These are phyloP conservation scores for Drosophila maculinotata DNA, from an alignment of 2,888 invertebrate species.

Conservation along the genomic window DNA sequence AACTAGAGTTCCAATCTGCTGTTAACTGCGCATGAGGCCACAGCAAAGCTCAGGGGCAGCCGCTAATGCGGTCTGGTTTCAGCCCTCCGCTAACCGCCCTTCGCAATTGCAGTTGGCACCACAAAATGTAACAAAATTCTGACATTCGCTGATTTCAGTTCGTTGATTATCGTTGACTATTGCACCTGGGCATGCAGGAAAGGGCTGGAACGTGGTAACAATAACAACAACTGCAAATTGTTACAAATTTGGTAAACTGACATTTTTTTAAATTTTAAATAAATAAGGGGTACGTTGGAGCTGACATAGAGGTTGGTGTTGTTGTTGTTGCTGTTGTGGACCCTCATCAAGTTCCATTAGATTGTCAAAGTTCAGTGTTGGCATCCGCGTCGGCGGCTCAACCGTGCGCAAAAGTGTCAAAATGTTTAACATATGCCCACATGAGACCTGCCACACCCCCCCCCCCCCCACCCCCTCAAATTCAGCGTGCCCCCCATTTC, in stretches of 20 bases:
- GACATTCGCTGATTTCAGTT: constrained; percentile 57
- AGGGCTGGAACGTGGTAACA: neutral
- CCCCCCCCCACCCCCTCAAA: neutral
- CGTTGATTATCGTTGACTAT: constrained; percentile 50
- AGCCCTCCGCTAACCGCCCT: neutral
- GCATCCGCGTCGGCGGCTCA: constrained; percentile 45
- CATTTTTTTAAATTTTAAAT: constrained; percentile 52
- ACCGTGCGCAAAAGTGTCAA: constrained; percentile 76
- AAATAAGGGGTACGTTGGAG: constrained; percentile 39
- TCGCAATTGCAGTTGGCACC: constrained; percentile 22
- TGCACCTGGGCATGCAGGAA: constrained; percentile 20
- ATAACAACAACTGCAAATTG: constrained; percentile 47
- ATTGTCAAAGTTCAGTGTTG: constrained; percentile 63
- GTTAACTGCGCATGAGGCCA: constrained; percentile 39
- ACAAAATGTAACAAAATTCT: constrained; percentile 39
- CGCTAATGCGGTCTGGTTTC: constrained; percentile 60
- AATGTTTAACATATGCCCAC: constrained; percentile 79
- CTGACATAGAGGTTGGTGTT: neutral
- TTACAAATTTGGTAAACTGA: constrained; percentile 46
- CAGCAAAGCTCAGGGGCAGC: constrained; percentile 64
- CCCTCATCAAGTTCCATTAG: constrained; percentile 71
- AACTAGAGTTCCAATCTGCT: constrained; percentile 25
- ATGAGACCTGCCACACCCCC: constrained; percentile 49
- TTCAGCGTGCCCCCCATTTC: too few relatives aligned
- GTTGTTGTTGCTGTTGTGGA: constrained; percentile 28